A percentile compares a stretch with the other conserved stretches of the same genome.
Evolutionary conservation across 2,113 vertebrate species (phyloP).

Genomic region (Pteronura brasiliensis): DNA sequence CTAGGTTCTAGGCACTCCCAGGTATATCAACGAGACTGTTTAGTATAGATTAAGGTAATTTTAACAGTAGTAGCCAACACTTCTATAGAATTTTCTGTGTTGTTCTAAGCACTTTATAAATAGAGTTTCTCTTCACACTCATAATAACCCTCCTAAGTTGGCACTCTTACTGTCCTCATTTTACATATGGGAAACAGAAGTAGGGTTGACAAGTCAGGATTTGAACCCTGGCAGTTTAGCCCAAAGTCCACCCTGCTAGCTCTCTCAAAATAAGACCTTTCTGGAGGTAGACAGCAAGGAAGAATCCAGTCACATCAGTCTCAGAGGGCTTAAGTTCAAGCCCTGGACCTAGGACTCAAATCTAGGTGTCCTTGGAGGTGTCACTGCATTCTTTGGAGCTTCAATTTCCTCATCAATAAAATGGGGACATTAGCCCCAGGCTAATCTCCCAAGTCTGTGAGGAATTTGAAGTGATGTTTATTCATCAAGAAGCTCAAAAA

Average conservation of each 20-base stretch:
- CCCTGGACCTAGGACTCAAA: neutral
- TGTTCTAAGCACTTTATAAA: neutral
- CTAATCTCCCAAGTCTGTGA: neutral
- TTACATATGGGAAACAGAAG: neutral
- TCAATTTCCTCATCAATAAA: neutral
- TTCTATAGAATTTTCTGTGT: neutral
- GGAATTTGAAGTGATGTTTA: neutral
- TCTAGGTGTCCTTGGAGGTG: neutral
- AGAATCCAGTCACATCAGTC: neutral
- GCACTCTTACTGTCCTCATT: neutral
- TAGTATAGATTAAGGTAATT: neutral
- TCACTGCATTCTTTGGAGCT: neutral
- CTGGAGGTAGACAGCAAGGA: neutral
- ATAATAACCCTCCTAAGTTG: neutral
- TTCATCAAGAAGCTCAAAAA: neutral
- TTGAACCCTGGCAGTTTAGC: neutral
- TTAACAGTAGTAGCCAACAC: neutral
- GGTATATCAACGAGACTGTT: neutral
- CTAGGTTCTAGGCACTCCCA: neutral
- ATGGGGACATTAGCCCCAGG: neutral
- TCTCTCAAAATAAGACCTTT: neutral
- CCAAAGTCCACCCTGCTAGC: neutral
- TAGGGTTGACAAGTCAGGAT: neutral
- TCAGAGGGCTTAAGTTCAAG: neutral
- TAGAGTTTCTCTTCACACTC: neutral